Conservation (phyloP, 2,888 invertebrate species). For the Orthonevra nobilis region DNA sequence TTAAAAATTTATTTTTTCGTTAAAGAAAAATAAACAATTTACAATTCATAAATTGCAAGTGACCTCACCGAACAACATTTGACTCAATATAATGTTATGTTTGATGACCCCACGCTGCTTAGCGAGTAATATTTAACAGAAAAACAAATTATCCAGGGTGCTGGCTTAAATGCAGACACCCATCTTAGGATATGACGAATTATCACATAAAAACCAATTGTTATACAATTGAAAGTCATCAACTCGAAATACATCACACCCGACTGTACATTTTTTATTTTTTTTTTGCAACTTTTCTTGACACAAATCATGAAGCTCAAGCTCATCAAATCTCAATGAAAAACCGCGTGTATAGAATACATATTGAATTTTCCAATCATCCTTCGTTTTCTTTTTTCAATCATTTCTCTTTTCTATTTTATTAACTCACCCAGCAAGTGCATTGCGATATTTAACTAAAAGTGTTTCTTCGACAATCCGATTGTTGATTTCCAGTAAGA, state of each 20-base stretch:
- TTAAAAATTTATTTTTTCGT: not conserved
- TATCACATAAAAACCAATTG: conserved; percentile 45
- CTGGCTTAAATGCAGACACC: not conserved
- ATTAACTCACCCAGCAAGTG: conserved; percentile 90
- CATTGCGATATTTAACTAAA: conserved; percentile 97
- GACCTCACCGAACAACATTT: conserved; percentile 47
- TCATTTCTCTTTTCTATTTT: not conserved
- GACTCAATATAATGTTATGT: no score
- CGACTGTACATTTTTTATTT: no score
- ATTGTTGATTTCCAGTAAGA: conserved; percentile 99
- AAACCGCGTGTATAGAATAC: conserved; percentile 54
- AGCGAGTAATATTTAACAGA: conserved; percentile 10
- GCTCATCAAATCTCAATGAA: conserved; percentile 27
- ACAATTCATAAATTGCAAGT: conserved; percentile 26
- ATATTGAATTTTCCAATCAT: conserved; percentile 66
- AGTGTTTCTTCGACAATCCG: conserved; percentile 99
- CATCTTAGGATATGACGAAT: conserved; percentile 47
- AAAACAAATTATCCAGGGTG: conserved; percentile 16
- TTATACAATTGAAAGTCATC: conserved; percentile 6
- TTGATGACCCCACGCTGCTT: conserved; percentile 12
- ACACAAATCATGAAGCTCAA: conserved; percentile 36
- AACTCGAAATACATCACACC: conserved; percentile 3
- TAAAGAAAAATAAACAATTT: conserved; percentile 13
- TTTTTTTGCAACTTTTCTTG: conserved; percentile 13
- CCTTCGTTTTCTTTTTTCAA: conserved; percentile 13